Percentiles rank a stretch among this genome's conserved stretches.
Conservation (phyloP, 2,797 vertebrate species). For the Myotis myotis region DNA sequence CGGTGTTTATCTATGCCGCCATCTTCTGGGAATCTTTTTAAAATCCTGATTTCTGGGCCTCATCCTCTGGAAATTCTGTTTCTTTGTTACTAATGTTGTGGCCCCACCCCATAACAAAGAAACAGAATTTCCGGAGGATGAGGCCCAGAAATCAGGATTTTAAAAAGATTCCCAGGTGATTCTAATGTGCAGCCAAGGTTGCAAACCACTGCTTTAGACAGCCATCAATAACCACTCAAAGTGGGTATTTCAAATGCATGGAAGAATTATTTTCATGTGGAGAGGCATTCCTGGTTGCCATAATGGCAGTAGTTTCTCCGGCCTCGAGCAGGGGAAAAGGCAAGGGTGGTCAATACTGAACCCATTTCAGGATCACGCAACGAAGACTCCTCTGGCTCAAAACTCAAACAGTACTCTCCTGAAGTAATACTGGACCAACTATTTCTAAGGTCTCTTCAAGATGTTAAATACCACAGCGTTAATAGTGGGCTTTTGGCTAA, state of each 20-base stretch:
- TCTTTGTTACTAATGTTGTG: too few relatives aligned
- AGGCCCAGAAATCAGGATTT: too few relatives aligned
- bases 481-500: constrained; percentile 28
- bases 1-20: too few relatives aligned
- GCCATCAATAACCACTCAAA: neutral
- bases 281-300: neutral
- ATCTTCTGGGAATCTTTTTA: too few relatives aligned
- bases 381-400: neutral
- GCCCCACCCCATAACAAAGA: too few relatives aligned
- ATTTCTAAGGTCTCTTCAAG: neutral
- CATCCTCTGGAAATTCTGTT: too few relatives aligned
- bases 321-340: neutral
- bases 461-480: neutral
- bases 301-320: neutral
- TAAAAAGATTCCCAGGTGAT: too few relatives aligned
- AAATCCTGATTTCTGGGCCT: too few relatives aligned
- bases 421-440: neutral
- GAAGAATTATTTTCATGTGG: neutral
- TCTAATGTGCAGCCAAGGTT: too few relatives aligned
- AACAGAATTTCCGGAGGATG: too few relatives aligned
- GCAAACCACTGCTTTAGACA: neutral
- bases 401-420: neutral
- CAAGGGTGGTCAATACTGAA: neutral
- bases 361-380: neutral
- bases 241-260: neutral